A percentile compares a stretch with the other conserved stretches of the same genome.
phyloP scores from a whole-genome alignment of 2,888 invertebrate species.

The Lasioglossum zephyrum region DNA sequence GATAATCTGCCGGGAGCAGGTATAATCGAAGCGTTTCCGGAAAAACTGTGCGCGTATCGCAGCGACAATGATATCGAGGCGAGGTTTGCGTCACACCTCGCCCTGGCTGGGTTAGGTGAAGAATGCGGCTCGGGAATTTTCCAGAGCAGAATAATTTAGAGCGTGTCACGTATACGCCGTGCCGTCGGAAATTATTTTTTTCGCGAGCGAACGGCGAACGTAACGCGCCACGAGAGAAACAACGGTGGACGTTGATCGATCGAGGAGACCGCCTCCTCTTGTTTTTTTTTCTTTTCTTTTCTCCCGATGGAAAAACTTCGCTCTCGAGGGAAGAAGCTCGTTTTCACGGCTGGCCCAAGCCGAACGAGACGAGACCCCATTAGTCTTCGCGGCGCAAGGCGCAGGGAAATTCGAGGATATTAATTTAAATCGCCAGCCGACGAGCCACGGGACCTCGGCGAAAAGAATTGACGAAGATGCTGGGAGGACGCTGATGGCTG shows the following conservation, averaged over 20 bases:
- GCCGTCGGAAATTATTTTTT: slow-evolving; percentile 28
- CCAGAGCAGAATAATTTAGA: slow-evolving; percentile 31
- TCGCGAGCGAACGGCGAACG: not conserved
- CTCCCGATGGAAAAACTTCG: slow-evolving; percentile 5
- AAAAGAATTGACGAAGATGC: slow-evolving; percentile 27
- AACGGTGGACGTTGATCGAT: not conserved
- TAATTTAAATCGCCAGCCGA: slow-evolving; percentile 48
- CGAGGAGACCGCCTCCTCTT: not conserved
- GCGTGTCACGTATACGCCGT: slow-evolving; percentile 15
- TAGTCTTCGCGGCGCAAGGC: slow-evolving; percentile 27
- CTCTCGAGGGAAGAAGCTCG: not conserved
- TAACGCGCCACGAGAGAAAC: not conserved
- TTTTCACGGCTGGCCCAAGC: not conserved
- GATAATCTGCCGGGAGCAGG: not conserved
- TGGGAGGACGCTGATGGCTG: slow-evolving; percentile 45
- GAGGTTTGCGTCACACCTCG: slow-evolving; percentile 10
- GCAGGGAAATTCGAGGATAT: slow-evolving; percentile 47
- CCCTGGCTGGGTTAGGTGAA: not conserved
- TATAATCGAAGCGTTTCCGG: not conserved
- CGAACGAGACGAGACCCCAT: slow-evolving; percentile 20
- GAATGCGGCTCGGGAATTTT: slow-evolving; percentile 35
- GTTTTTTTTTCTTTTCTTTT: not conserved
- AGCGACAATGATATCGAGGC: not conserved
- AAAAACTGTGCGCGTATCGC: not conserved
- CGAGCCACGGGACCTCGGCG: not conserved